These are phyloP conservation scores for Rhorus exstirpatorius DNA, from an alignment of 2,888 invertebrate species.

Conservation along the genomic window DNA sequence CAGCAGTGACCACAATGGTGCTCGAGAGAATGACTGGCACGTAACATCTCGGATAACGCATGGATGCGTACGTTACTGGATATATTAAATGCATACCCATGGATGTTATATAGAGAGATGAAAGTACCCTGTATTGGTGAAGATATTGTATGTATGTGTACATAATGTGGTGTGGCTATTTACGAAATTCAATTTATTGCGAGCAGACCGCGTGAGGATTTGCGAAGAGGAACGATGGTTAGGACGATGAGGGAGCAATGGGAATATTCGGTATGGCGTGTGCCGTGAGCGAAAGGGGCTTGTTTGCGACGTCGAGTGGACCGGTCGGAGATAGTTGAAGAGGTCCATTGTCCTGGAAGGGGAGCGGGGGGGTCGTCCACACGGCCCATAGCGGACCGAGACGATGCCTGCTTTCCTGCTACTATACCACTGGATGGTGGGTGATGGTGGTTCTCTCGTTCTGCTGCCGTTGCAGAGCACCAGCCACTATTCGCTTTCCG, in stretches of 20 bases:
- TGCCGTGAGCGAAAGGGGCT: slow-evolving; percentile 75
- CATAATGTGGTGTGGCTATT: slow-evolving; percentile 39
- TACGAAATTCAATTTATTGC: slow-evolving; percentile 66
- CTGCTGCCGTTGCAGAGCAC: slow-evolving; percentile 63
- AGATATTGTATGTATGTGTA: slow-evolving; percentile 1
- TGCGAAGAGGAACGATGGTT: slow-evolving; percentile 17
- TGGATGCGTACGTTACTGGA: slow-evolving; percentile 21
- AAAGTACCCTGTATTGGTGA: neutral
- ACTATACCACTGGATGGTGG: slow-evolving; percentile 46
- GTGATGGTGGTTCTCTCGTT: slow-evolving; percentile 57
- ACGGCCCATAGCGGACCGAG: slow-evolving; percentile 70
- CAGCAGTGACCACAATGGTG: slow-evolving; percentile 28
- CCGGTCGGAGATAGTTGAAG: slow-evolving; percentile 78
- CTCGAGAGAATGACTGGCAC: slow-evolving; percentile 33
- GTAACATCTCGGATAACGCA: slow-evolving; percentile 22
- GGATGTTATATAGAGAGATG: neutral
- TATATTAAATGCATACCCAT: slow-evolving; percentile 15
- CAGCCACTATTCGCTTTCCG: slow-evolving; percentile 78
- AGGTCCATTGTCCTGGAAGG: slow-evolving; percentile 79
- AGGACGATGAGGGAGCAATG: slow-evolving; percentile 49
- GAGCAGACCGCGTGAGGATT: slow-evolving; percentile 13
- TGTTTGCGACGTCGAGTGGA: slow-evolving; percentile 82
- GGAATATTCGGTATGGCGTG: slow-evolving; percentile 55
- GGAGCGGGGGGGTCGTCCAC: slow-evolving; percentile 73
- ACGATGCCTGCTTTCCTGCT: slow-evolving; percentile 59